Base-by-base conservation (phyloP, 2,888 invertebrate genomes). In the Macrophya alboannulata region DNA sequence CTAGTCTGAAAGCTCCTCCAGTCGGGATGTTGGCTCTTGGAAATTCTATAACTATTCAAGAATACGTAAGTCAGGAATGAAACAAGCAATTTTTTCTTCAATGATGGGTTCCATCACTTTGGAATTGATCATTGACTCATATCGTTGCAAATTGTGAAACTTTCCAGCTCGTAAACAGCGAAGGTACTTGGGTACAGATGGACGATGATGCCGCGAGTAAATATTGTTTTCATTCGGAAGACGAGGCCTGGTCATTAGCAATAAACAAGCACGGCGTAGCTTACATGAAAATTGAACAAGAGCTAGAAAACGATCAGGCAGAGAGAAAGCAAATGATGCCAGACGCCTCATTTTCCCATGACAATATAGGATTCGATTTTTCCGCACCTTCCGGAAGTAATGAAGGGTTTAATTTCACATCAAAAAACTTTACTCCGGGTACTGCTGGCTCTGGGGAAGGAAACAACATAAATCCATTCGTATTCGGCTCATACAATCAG, bases 181-280 rank as follows among this genome's bases (percentile, higher is more conserved):
- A 96, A 90, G 96, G 96, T 31, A 95, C 95, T 68, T 96, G 96
- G 96, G 95, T 96, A 0, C 95, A 95, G 83, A 94, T 96, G 86
- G 96, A 96, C 89, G 94, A 95, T 86, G 94, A 95, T 6, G 95
- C 96, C 0, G 95, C 95, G 84, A 94, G 95, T 85, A 96, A 96
- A 90, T 96, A 95, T 92, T 96, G 97, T 89, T 96, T 96, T 90
- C 95, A 95, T 87, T 94, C 94, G 79, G 96, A 96, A 65, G 95
- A 95, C 0, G 96, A 97, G 89, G 96, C 96, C 1, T 97, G 97
- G 97, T 96, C 96, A 0, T 93, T 97, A 76, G 96, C 96, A 0
- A 95, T 95, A 84, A 95, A 95, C 86, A 95, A 95, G 86, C 95
- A 95, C 86, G 96, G 96, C 87, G 95, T 95, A 10, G 94, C 95